phyloP scores from a whole-genome alignment of 2,113 vertebrate genomes.

The Excalfactoria chinensis region DNA sequence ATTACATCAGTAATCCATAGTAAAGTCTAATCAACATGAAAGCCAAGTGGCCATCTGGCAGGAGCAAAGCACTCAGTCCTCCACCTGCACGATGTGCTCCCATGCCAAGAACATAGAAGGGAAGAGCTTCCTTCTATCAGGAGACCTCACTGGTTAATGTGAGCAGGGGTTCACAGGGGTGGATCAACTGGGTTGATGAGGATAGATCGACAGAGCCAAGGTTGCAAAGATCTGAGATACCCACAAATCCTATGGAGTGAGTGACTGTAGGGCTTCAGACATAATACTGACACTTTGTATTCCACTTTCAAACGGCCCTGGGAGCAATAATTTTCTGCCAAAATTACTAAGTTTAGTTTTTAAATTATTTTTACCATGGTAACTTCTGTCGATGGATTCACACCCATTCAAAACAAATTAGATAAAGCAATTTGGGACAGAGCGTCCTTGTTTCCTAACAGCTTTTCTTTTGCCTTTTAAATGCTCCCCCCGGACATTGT shows the following conservation, averaged over 20 bases:
- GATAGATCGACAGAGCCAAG: not conserved
- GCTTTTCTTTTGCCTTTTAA: not conserved
- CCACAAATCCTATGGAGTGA: not conserved
- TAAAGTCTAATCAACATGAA: not conserved
- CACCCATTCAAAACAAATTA: not conserved
- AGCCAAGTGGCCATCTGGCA: not conserved
- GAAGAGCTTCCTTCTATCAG: not conserved
- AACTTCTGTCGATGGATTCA: not conserved
- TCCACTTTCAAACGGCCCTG: not conserved
- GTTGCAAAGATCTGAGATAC: not conserved
- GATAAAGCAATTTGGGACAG: not conserved
- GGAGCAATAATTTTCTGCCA: not conserved
- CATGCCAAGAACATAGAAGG: not conserved
- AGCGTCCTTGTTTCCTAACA: not conserved
- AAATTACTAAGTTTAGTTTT: not conserved
- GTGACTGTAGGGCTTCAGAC: not conserved
- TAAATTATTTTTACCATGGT: not conserved
- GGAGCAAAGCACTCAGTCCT: not conserved
- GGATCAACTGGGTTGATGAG: not conserved
- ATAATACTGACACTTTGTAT: not conserved
- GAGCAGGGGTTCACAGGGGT: not conserved
- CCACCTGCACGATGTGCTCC: not conserved
- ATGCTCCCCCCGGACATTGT: not conserved
- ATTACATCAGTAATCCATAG: constrained; percentile 26
- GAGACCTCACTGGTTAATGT: not conserved